Evolutionary conservation across 2,113 vertebrate species (phyloP), one percentile per base, ranked within the genome.

Genomic region (Clinocottus analis): DNA sequence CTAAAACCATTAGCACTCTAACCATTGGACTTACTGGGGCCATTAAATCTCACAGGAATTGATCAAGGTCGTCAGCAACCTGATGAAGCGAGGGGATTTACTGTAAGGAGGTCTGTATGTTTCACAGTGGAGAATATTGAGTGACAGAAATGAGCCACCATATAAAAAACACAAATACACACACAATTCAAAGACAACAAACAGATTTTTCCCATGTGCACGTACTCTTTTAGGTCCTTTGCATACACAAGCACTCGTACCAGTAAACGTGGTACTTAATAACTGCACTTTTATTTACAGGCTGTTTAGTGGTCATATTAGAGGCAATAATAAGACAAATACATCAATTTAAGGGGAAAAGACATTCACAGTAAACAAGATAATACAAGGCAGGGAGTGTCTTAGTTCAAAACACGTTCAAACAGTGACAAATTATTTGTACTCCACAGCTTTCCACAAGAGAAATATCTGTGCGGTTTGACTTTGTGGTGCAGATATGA

Each of bases 261-360:
- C 19, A 77, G 23, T 45, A 72, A 7, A 43, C 58, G 2, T 39
- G 31, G 29, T 77, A 67, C 70, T 87, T 74, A 79, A 82, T 77
- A 72, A 82, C 70, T 66, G 56, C 7, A 72, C 35, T 35, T 88
- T 91, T 92, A 92, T 93, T 93, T 88, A 91, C 90, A 91, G 72
- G 49, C 71, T 45, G 75, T 71, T 85, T 63, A 89, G 87, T 87
- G 89, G 89, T 93, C 62, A 86, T 90, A 82, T 85, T 21, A 86
- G 61, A 84, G 80, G 43, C 67, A 86, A 65, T 47, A 77, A 66
- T 67, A 72, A 79, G 25, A 90, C 23, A 85, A 67, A 81, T 7
- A 76, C 31, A 76, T 21, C 8, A 59, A 75, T 29, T 45, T 64
- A 33, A 4, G 31, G 13, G 4, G 33, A 39, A 19, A 63, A 33